Conservation (phyloP, 1,140 invertebrate genomes). For the Glomeris maerens region DNA sequence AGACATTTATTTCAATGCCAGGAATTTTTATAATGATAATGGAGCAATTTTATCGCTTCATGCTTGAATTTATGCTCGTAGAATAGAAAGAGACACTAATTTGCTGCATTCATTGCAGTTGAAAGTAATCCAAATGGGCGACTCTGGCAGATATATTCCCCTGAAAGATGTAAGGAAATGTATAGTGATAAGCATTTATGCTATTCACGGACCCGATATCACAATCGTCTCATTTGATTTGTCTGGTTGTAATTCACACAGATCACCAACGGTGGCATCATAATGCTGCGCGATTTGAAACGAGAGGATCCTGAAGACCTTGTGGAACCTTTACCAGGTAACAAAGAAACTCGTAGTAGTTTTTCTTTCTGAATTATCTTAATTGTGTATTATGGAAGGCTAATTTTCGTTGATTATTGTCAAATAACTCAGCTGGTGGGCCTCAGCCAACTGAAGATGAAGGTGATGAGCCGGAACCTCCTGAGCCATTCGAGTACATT, state of each 20-base stretch:
- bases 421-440: conserved; percentile 53
- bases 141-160: conserved; percentile 62
- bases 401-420: conserved; percentile 17
- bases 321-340: conserved; percentile 77
- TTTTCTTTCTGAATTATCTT: conserved; percentile 7
- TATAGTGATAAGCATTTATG: too few species aligned
- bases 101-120: conserved; percentile 34
- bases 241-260: conserved; percentile 9
- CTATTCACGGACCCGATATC: too few species aligned
- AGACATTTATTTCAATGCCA: too few species aligned
- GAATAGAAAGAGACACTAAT: conserved; percentile 1
- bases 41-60: too few species aligned
- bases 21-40: too few species aligned
- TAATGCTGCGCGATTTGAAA: conserved; percentile 66
- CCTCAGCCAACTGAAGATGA: conserved; percentile 78
- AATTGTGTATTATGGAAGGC: not conserved
- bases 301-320: conserved; percentile 66
- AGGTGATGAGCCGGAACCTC: conserved; percentile 80
- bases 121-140: conserved; percentile 66
- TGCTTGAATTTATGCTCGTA: too few species aligned
- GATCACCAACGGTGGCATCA: conserved; percentile 82
- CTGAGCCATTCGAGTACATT: conserved; percentile 90
- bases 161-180: conserved; percentile 62
- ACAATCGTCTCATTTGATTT: too few species aligned
- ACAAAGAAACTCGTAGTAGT: not conserved